Base-by-base conservation (phyloP, 1,140 invertebrate genomes). In the Ctenoplectra terminalis region DNA sequence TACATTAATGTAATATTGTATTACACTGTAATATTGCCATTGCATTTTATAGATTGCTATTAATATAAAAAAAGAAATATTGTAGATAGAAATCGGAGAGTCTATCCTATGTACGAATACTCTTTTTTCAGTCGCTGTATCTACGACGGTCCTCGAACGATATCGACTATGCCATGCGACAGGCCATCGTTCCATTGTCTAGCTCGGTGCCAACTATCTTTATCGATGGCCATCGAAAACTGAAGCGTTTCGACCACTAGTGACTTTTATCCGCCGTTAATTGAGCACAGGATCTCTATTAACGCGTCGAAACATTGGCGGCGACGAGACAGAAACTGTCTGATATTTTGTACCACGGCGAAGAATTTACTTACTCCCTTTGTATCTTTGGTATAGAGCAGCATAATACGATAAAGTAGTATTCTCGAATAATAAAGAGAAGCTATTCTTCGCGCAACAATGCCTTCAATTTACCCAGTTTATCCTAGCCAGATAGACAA, bases 221-320 rank as follows among this genome's bases (percentile, higher is more conserved):
- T 26, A 37, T 48, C 58, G 43, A 61, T 61, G 23, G 43, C 23
- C 31, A 61, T 74, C 58, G 20, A 48, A 23, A 34, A 31, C 17
- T 26, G 34, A 17, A 46, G 13, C 23, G 23, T 48, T 48, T 46
- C 1, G 26, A 69, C 29, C 13, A 46, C 4, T 11, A 29, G 8
- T 11, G 54, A 48, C 71, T 73, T 73, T 31, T 9, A 56, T 46
- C 56, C 7, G 20, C 40, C 4, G 40, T 73, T 60, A 73, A 73
- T 73, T 46, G 56, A 70, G 13, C 23, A 3, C 23, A 15, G 34
- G 9, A 43, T 50, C 56, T 11, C 1, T 43, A 31, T 73, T 31
- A 56, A 29, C 17, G 11, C 20, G 7, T 26, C 7, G 8, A 52
- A 70, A 37, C n/a, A 20, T 26, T 37, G 7, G 6, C 13, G 37